A percentile compares a stretch with the other conserved stretches of the same genome.
phyloP scores from a whole-genome alignment of 2,113 vertebrate species.

The Nestor notabilis region DNA sequence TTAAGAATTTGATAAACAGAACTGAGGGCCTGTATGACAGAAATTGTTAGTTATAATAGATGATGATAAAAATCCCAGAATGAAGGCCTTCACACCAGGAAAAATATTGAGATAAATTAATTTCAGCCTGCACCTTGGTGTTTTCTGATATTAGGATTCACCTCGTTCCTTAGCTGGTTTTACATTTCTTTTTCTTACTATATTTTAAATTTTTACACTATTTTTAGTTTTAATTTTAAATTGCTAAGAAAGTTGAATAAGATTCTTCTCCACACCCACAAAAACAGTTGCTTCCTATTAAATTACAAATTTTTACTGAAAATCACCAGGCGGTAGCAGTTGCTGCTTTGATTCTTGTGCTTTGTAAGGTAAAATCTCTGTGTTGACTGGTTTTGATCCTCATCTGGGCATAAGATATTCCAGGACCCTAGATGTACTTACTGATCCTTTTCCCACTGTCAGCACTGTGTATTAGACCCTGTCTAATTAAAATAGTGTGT shows the following conservation, averaged over 20 bases:
- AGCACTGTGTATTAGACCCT: background rate
- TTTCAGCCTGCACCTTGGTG: background rate
- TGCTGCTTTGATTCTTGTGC: background rate
- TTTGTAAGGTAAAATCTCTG: background rate
- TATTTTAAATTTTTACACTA: background rate
- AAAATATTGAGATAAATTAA: background rate
- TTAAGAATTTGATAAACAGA: background rate
- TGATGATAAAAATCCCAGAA: background rate
- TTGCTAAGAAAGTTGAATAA: background rate
- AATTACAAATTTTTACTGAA: background rate
- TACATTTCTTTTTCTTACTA: accelerated
- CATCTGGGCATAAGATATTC: background rate
- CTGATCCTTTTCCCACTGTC: background rate
- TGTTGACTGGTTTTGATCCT: background rate
- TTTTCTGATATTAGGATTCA: background rate
- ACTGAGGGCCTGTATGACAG: accelerated
- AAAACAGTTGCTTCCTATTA: background rate
- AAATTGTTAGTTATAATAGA: background rate
- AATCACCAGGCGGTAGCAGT: accelerated
- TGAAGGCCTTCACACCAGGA: background rate
- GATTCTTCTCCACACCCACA: background rate
- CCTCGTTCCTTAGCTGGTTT: background rate
- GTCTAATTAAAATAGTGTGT: background rate
- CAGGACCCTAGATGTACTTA: background rate
- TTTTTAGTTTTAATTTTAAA: background rate